Conservation (phyloP, 35 echinoderm and acorn worm species). For the Heliocidaris erythrogramma region DNA sequence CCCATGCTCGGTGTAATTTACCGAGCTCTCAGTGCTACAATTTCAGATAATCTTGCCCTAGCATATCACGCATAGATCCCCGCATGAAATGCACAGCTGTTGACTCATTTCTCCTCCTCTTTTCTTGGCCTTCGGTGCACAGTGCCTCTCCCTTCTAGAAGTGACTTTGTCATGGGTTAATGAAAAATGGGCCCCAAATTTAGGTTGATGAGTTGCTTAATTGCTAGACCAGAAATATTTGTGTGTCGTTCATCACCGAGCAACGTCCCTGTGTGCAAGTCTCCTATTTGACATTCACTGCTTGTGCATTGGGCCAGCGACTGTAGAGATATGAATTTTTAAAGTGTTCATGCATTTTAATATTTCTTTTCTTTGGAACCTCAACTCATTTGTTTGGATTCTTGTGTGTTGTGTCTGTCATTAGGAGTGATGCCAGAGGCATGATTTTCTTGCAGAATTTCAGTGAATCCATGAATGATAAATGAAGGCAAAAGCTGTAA, state of each 20-base stretch:
- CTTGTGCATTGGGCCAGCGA: background rate
- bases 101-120: constrained; percentile 2
- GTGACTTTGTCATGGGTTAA: background rate
- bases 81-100: constrained; percentile 20
- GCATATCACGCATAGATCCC: constrained; percentile 29
- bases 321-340: background rate
- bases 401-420: no score
- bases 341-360: no score
- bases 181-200: background rate
- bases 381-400: background rate
- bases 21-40: constrained; percentile 26
- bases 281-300: background rate
- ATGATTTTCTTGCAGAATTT: no score
- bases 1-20: constrained; percentile 31
- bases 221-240: background rate
- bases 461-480: no score
- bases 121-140: background rate
- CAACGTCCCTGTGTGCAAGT: background rate
- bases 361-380: background rate
- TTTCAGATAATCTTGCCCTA: constrained; percentile 19
- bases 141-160: background rate
- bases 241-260: background rate
- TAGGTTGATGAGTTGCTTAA: constrained; percentile 34
- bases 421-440: no score
- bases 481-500: no score